Conservation (phyloP, 2,888 invertebrate species). For the Muscina levida region DNA sequence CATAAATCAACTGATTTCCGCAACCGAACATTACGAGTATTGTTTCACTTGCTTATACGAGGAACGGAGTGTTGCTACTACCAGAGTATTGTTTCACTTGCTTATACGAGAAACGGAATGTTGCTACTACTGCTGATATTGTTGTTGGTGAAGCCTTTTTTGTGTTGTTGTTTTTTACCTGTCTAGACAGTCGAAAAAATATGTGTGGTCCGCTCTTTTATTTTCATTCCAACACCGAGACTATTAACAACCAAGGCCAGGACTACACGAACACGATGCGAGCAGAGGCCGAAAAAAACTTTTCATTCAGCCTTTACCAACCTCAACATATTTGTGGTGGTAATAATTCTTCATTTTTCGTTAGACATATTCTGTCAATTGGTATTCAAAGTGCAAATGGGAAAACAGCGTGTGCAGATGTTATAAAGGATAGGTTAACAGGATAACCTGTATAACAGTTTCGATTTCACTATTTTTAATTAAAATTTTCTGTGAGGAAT, state of each 20-base stretch:
- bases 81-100: conserved; percentile 59
- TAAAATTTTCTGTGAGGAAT: not conserved
- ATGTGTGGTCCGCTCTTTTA: conserved; percentile 51
- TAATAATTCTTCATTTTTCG: conserved; percentile 26
- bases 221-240: conserved; percentile 1
- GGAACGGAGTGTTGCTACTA: not conserved
- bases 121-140: not conserved
- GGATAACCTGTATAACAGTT: not conserved
- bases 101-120: conserved; percentile 28
- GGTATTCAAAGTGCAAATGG: conserved; percentile 40
- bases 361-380: conserved; percentile 51
- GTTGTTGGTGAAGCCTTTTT: conserved; percentile 1
- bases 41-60: conserved; percentile 50
- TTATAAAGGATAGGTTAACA: not conserved
- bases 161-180: conserved; percentile 44
- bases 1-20: conserved; percentile 65
- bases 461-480: conserved; percentile 3
- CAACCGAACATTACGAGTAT: conserved; percentile 62
- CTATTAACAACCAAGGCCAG: conserved; percentile 20
- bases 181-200: conserved; percentile 64
- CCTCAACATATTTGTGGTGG: conserved; percentile 41
- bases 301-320: conserved; percentile 39
- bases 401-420: conserved; percentile 37
- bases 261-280: not conserved
- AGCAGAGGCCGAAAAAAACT: conserved; percentile 8